A percentile compares a stretch with the other conserved stretches of the same genome.
These are phyloP conservation scores for Drosophila parabipectinata DNA, from an alignment of 1,140 invertebrate genomes.

Conservation along the genomic window DNA sequence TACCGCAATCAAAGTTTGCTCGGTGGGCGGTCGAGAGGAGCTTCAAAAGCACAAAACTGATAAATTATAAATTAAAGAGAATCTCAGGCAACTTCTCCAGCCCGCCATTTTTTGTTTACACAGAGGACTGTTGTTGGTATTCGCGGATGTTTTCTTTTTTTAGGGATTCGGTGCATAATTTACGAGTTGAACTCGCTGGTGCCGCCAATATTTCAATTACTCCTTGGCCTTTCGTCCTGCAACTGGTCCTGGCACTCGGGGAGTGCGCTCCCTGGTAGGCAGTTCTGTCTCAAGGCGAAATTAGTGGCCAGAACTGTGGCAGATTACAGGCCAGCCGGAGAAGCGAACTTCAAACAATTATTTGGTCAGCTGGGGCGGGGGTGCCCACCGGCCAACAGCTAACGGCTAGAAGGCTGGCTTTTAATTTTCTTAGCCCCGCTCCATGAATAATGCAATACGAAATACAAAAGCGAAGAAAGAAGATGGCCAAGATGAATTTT, in stretches of 20 bases:
- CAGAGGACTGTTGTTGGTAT: slow-evolving; percentile 5
- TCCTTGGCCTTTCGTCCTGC: slow-evolving; percentile 15
- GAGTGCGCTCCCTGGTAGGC: slow-evolving; percentile 52
- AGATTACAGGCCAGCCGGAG: slow-evolving; percentile 69
- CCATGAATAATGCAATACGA: slow-evolving; percentile 59
- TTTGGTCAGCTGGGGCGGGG: slow-evolving; percentile 41
- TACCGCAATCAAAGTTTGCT: slow-evolving; percentile 73
- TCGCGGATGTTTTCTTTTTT: slow-evolving; percentile 5
- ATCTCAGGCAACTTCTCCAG: slow-evolving; percentile 54
- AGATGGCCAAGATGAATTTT: slow-evolving; percentile 40
- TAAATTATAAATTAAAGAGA: slow-evolving; percentile 81
- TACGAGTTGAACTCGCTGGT: slow-evolving; percentile 41
- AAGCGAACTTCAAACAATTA: slow-evolving; percentile 76
- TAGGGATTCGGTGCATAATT: slow-evolving; percentile 56
- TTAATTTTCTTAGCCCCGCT: slow-evolving; percentile 66
- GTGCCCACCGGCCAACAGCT: background rate
- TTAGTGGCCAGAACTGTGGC: slow-evolving; percentile 77
- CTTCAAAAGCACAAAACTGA: slow-evolving; percentile 51
- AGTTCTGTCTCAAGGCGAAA: slow-evolving; percentile 72
- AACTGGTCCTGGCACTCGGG: slow-evolving; percentile 13
- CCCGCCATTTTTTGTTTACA: slow-evolving; percentile 5
- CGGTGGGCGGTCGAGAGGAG: slow-evolving; percentile 32
- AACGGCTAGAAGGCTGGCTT: slow-evolving; percentile 40
- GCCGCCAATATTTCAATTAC: slow-evolving; percentile 71
- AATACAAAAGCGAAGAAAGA: slow-evolving; percentile 1